These are phyloP conservation scores for Eubucco bourcierii DNA, from an alignment of 2,113 vertebrate species.

Conservation along the genomic window DNA sequence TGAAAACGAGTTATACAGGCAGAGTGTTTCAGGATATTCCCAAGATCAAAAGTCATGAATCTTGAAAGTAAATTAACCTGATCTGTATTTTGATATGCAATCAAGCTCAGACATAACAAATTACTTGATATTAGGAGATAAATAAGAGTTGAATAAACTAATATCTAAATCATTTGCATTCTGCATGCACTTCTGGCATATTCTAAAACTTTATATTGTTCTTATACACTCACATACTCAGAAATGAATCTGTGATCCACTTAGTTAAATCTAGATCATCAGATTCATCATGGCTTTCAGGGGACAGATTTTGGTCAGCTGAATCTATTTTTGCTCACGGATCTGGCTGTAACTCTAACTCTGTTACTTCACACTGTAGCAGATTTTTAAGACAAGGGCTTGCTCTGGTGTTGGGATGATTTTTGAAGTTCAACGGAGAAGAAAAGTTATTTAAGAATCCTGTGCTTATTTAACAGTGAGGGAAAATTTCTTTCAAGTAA, in stretches of 20 bases:
- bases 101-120: not conserved
- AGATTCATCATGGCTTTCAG: not conserved
- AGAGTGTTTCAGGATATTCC: not conserved
- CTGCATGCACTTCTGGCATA: not conserved
- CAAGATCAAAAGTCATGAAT: not conserved
- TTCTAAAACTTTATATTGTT: not conserved
- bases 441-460: not conserved
- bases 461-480: not conserved
- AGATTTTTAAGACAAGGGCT: not conserved
- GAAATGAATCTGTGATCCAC: not conserved
- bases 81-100: not conserved
- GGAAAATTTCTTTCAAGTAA: not conserved
- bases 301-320: not conserved
- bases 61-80: not conserved
- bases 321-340: not conserved
- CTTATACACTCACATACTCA: not conserved
- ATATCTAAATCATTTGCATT: not conserved
- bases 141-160: not conserved
- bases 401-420: not conserved
- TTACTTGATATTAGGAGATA: not conserved
- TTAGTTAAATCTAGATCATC: not conserved
- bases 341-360: not conserved
- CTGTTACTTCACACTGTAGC: not conserved
- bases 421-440: not conserved
- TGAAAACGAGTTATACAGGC: constrained; percentile 1